Percentiles rank a stretch among this genome's conserved stretches.
These are phyloP conservation scores for Capreolus pygargus DNA, from an alignment of 2,113 vertebrate species.

Conservation along the genomic window DNA sequence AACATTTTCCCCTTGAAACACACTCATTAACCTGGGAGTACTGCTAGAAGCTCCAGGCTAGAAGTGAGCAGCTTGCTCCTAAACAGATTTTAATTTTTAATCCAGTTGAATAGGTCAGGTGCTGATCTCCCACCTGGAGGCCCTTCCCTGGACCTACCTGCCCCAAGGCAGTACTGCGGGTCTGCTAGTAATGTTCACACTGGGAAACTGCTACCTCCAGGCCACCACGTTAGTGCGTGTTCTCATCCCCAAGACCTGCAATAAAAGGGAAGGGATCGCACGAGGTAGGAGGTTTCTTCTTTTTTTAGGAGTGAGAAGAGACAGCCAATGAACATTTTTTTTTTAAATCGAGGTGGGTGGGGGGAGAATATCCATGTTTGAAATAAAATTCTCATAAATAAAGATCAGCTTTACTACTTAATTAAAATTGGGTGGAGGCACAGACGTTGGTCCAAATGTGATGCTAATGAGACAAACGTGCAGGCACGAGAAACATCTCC, in stretches of 20 bases:
- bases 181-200: not conserved
- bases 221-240: not conserved
- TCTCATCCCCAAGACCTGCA: not conserved
- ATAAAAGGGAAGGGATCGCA: not conserved
- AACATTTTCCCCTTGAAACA: not conserved
- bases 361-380: not conserved
- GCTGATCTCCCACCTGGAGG: not conserved
- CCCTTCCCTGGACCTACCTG: not conserved
- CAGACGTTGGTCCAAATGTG: not conserved
- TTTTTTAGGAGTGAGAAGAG: not conserved
- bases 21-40: not conserved
- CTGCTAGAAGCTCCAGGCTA: not conserved
- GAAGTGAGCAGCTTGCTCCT: conserved; percentile 7
- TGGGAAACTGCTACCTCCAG: not conserved
- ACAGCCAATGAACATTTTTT: not conserved
- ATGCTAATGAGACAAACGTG: not conserved
- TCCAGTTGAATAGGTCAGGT: not conserved
- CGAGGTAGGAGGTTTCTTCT: not conserved
- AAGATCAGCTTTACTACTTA: conserved; percentile 42
- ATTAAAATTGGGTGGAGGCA: conserved; percentile 41
- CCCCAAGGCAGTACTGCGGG: not conserved
- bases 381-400: conserved; percentile 57
- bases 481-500: not conserved
- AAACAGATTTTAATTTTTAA: conserved; percentile 58
- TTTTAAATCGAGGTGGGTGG: not conserved